Conservation (phyloP, 2,113 vertebrate species). For the Siniperca chuatsi region DNA sequence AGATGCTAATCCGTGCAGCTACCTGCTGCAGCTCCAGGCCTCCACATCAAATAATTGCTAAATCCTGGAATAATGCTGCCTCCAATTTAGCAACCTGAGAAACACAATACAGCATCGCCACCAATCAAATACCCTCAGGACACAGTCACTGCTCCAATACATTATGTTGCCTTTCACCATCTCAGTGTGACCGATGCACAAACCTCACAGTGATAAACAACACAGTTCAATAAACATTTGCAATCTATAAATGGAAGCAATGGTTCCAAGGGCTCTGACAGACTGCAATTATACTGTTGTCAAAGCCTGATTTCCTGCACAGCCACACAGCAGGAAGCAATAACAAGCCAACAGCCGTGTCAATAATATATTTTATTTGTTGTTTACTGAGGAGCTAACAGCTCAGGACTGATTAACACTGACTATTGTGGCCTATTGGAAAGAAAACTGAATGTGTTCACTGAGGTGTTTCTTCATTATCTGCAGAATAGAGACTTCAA, state of each 20-base stretch:
- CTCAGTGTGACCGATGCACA: slow-evolving; percentile 9
- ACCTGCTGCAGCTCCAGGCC: slow-evolving; percentile 42
- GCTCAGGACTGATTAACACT: slow-evolving; percentile 4
- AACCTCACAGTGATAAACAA: neutral
- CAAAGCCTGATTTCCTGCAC: slow-evolving; percentile 7
- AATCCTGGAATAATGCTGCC: slow-evolving; percentile 46
- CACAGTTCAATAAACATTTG: neutral
- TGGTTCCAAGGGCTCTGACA: neutral
- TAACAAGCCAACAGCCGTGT: neutral
- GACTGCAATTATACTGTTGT: slow-evolving; percentile 12
- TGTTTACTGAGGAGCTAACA: slow-evolving; percentile 10
- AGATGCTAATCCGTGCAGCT: slow-evolving; percentile 62
- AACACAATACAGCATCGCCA: slow-evolving; percentile 3
- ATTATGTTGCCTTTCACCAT: neutral
- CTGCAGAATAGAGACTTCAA: neutral
- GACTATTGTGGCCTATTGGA: slow-evolving; percentile 19
- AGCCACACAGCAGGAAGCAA: neutral
- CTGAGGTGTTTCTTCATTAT: slow-evolving; percentile 20
- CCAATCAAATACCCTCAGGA: slow-evolving; percentile 9
- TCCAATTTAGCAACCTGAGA: slow-evolving; percentile 2
- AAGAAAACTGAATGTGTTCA: slow-evolving; percentile 13
- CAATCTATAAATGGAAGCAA: neutral
- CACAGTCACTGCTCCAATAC: neutral
- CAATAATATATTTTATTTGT: slow-evolving; percentile 24
- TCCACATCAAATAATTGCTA: slow-evolving; percentile 24